These are phyloP conservation scores for Aldrovandia affinis DNA, from an alignment of 2,797 vertebrate species.

Conservation along the genomic window DNA sequence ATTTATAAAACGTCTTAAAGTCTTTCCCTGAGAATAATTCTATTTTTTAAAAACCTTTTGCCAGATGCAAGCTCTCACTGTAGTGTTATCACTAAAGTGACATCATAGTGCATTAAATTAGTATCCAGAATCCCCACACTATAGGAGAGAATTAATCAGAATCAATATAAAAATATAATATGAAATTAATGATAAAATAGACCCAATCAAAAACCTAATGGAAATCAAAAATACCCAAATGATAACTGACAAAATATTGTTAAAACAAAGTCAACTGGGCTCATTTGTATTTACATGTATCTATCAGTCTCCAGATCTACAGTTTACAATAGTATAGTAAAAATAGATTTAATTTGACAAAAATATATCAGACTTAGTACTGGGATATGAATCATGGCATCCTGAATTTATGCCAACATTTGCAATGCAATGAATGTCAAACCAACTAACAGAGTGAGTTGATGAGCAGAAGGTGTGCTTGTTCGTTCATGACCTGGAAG, in stretches of 20 bases:
- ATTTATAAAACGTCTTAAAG: neutral
- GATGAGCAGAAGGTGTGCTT: neutral
- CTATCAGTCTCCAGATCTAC: neutral
- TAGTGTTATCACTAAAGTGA: neutral
- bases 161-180: neutral
- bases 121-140: neutral
- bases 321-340: neutral
- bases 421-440: conserved; percentile 18
- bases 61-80: neutral
- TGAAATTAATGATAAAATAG: neutral
- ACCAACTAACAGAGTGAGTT: neutral
- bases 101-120: neutral
- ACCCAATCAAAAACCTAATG: neutral
- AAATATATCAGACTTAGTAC: neutral
- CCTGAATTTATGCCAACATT: neutral
- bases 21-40: conserved; percentile 2
- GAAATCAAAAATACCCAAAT: neutral
- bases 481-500: neutral
- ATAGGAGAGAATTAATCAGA: neutral
- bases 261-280: neutral
- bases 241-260: neutral
- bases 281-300: neutral
- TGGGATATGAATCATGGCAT: neutral
- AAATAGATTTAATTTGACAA: neutral
- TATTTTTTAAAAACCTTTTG: neutral